phyloP scores from a whole-genome alignment of 2,888 invertebrate species.

The Liopterus haemorrhoidalis region DNA sequence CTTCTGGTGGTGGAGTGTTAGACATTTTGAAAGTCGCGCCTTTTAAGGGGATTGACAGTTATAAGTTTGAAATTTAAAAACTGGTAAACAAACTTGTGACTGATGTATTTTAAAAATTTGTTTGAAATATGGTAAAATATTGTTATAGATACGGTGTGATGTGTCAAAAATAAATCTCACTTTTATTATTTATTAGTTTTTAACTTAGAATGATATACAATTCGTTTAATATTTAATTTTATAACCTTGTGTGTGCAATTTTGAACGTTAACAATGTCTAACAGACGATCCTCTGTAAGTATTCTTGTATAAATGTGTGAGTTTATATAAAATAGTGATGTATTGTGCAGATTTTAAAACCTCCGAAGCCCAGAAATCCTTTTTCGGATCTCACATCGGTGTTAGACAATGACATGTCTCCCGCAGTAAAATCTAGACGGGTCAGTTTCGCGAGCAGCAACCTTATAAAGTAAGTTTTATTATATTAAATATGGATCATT shows the following conservation, averaged over 20 bases:
- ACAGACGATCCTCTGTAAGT: slow-evolving; percentile 23
- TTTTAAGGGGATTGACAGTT: no score
- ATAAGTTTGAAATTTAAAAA: no score
- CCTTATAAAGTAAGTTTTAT: slow-evolving; percentile 36
- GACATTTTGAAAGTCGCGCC: no score
- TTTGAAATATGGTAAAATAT: no score
- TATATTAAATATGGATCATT: no score
- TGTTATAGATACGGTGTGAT: no score
- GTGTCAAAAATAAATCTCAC: slow-evolving; percentile 18
- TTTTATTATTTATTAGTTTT: slow-evolving; percentile 2
- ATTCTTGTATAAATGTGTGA: not conserved
- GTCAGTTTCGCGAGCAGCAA: slow-evolving; percentile 41
- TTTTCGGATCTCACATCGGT: no score
- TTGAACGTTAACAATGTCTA: slow-evolving; percentile 1
- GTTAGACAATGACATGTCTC: slow-evolving; percentile 30
- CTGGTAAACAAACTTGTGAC: no score
- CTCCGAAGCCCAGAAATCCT: slow-evolving; percentile 32
- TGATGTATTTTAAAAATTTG: no score
- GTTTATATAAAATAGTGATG: not conserved
- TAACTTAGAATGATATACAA: slow-evolving; percentile 5
- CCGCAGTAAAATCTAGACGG: slow-evolving; percentile 31
- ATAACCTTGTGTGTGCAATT: slow-evolving; percentile 4
- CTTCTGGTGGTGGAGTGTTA: no score
- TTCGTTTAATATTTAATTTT: slow-evolving; percentile 1
- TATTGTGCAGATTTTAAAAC: slow-evolving; percentile 32